These are phyloP conservation scores for Dicrostonyx torquatus DNA, from an alignment of 2,797 vertebrate genomes.

Conservation along the genomic window DNA sequence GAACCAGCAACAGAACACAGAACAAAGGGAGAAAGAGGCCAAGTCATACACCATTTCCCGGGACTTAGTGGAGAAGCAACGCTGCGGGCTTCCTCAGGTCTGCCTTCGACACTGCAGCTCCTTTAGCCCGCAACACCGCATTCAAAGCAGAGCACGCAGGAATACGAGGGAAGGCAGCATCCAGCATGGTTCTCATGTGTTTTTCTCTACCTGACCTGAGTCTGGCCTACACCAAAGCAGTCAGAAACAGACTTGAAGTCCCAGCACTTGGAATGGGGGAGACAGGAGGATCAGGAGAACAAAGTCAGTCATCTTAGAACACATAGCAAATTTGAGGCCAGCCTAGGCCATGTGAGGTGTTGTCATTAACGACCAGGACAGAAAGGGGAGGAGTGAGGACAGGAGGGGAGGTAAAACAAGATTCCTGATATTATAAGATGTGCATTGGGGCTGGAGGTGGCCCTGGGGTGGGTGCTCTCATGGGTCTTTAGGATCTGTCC, in stretches of 20 bases:
- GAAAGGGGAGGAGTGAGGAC: accelerated
- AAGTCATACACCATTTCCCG: not conserved
- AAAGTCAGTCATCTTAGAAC: too few relatives aligned
- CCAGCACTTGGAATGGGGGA: not conserved
- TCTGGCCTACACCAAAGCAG: accelerated
- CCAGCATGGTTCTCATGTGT: accelerated
- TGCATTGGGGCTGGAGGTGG: accelerated
- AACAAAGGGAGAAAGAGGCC: too few relatives aligned
- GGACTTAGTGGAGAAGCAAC: not conserved
- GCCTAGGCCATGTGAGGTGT: not conserved
- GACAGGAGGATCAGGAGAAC: not conserved
- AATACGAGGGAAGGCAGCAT: accelerated
- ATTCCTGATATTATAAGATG: not conserved
- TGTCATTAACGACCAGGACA: not conserved
- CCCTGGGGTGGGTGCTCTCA: accelerated
- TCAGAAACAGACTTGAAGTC: not conserved
- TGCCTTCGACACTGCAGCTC: too few relatives aligned
- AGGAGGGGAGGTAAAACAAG: accelerated
- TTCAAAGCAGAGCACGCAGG: accelerated
- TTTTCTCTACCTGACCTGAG: accelerated
- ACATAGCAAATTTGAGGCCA: not conserved
- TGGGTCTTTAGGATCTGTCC: accelerated
- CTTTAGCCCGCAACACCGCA: accelerated
- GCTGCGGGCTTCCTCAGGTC: too few relatives aligned
- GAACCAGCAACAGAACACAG: not conserved